A percentile compares a stretch with the other conserved stretches of the same genome.
Conservation (phyloP, 2,113 vertebrate species). For the Eurypyga helias region DNA sequence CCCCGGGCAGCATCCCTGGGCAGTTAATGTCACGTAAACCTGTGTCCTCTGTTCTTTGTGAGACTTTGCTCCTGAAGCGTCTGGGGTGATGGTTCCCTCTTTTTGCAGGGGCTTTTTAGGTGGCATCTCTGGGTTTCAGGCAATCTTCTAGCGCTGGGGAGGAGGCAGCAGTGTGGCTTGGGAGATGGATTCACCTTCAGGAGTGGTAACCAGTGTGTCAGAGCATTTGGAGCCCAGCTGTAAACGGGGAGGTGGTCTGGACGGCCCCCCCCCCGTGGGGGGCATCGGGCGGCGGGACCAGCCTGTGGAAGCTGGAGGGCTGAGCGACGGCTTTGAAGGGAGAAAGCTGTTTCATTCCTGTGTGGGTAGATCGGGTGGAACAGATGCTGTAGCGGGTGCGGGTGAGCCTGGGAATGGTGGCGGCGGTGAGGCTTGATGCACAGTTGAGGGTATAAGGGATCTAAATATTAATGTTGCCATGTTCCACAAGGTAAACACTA, state of each 20-base stretch:
- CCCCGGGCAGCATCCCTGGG: neutral
- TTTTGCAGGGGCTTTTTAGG: neutral
- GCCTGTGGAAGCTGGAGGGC: neutral
- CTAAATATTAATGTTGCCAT: neutral
- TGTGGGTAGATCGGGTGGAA: neutral
- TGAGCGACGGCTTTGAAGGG: rapidly evolving
- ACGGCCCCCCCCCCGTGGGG: no score
- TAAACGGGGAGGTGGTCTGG: neutral
- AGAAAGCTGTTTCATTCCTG: neutral
- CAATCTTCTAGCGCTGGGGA: neutral
- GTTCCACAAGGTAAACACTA: neutral
- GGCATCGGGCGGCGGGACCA: no score
- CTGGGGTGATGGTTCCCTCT: neutral
- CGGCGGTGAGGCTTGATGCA: neutral
- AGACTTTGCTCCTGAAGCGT: neutral
- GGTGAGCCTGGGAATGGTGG: neutral
- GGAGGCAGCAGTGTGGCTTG: neutral
- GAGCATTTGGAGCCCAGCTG: neutral
- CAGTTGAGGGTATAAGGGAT: neutral
- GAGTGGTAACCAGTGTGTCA: neutral
- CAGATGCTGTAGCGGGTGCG: neutral
- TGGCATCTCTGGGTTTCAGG: neutral
- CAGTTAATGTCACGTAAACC: rapidly evolving
- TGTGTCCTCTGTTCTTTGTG: neutral
- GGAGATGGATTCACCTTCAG: neutral